Base-by-base conservation (phyloP, 2,888 invertebrate genomes). In the Mimas tiliae region DNA sequence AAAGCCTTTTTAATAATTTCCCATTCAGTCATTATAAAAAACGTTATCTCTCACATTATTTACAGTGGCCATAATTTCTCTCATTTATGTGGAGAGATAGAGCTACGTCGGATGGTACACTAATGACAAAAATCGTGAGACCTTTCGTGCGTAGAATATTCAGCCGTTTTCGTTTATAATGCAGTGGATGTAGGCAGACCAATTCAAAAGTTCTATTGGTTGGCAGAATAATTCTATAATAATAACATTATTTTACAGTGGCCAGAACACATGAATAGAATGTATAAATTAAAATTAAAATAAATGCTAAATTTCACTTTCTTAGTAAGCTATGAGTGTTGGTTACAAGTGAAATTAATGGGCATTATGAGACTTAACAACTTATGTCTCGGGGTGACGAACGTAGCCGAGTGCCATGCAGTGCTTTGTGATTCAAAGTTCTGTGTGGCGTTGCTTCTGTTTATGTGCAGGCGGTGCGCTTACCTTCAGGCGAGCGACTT, bases 41-140 rank as follows among this genome's bases (percentile, higher is more conserved):
- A 19, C 50, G 8, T 50, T 58, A 58, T 58, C 9, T 19, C 58
- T 19, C 42, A 19, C 4, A 58, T 58, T 21, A 42, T 11, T 42
- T 42, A 42, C 38, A 16, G 16, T 11, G 50, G 19, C 8, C 38
- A 58, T 19, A 21, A 9, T 16, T 27, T 52, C 52, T n/a, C 16
- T 14, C 38, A 58, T 58, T 38, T 42, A 58, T 42, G 38, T 19
- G 38, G 19, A 6, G 55, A 50, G 50, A 50, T 38, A 55, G 27
- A 52, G 11, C 38, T 19, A 12, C 38, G 34, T 55, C 34, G 42
- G 58, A 58, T 58, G 6, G 58, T 16, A 8, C 19, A 58, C 58
- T 58, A 58, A 68, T 12, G 64, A 67, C 58, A 53, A 69, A 68
- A 52, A 55, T 63, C 62, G 51, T 64, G 19, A 50, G 53, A 63